These are phyloP conservation scores for Rhorus exstirpatorius DNA, from an alignment of 2,888 invertebrate genomes.

Conservation along the genomic window DNA sequence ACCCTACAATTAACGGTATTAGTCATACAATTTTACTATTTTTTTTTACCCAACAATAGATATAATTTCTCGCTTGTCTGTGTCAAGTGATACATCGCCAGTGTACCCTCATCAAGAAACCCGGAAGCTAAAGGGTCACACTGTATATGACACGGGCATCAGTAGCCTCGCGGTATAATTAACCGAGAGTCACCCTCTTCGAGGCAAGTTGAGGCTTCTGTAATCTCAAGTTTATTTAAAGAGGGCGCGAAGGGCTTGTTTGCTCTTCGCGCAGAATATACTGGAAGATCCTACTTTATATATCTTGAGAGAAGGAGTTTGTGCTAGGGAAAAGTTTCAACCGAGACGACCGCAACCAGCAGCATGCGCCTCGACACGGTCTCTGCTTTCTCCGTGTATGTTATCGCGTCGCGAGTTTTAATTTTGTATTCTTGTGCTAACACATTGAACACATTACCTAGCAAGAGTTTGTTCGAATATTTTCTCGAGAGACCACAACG, in stretches of 20 bases:
- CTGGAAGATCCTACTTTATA: not conserved
- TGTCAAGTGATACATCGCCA: slow-evolving; percentile 25
- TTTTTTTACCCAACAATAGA: slow-evolving; percentile 3
- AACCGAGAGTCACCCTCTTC: slow-evolving; percentile 56
- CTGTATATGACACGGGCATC: not conserved
- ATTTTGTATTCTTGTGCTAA: not conserved
- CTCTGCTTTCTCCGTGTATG: not conserved
- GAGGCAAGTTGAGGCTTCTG: slow-evolving; percentile 39
- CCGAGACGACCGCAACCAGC: slow-evolving; percentile 25
- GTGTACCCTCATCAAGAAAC: slow-evolving; percentile 26
- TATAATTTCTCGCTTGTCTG: slow-evolving; percentile 14
- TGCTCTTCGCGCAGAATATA: slow-evolving; percentile 33
- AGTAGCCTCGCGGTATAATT: slow-evolving; percentile 52
- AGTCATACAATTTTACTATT: not conserved
- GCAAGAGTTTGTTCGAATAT: slow-evolving; percentile 11
- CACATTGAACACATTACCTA: not conserved
- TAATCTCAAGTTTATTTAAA: slow-evolving; percentile 67
- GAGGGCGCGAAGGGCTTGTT: slow-evolving; percentile 64
- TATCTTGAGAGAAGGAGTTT: not conserved
- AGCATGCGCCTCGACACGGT: slow-evolving; percentile 15
- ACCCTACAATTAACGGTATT: no score
- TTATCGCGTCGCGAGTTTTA: slow-evolving; percentile 20
- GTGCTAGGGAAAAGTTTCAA: slow-evolving; percentile 23
- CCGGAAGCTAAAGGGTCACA: slow-evolving; percentile 25
- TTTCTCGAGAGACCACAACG: slow-evolving; percentile 25